phyloP scores from a whole-genome alignment of 2,113 vertebrate genomes.

The Gadus macrocephalus region DNA sequence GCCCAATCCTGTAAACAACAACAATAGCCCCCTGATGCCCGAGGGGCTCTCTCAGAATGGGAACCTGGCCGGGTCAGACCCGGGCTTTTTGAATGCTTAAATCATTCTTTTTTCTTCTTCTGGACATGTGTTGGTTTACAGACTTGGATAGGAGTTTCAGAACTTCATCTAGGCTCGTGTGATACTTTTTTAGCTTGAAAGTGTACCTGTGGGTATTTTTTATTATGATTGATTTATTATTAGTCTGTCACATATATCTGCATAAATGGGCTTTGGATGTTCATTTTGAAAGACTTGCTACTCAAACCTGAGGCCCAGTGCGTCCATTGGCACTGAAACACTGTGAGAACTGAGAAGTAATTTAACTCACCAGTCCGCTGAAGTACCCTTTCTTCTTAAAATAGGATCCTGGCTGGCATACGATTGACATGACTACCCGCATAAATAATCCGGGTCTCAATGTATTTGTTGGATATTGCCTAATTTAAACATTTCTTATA shows the following conservation, averaged over 20 bases:
- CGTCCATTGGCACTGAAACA: constrained; percentile 55
- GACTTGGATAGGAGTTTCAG: constrained; percentile 21
- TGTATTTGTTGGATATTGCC: constrained; percentile 34
- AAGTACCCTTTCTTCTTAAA: background rate
- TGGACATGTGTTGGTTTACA: background rate
- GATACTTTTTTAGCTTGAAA: constrained; percentile 37
- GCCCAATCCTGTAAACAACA: constrained; percentile 68
- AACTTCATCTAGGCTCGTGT: constrained; percentile 32
- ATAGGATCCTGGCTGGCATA: constrained; percentile 18
- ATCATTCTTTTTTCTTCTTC: constrained; percentile 26
- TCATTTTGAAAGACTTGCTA: constrained; percentile 19
- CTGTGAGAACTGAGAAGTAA: constrained; percentile 63
- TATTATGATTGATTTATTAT: background rate
- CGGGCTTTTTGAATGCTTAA: constrained; percentile 78
- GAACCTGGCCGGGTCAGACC: constrained; percentile 73
- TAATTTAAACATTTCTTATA: constrained; percentile 34
- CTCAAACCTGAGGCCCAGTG: constrained; percentile 30
- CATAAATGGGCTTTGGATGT: constrained; percentile 33
- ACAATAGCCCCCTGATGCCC: constrained; percentile 73
- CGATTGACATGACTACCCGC: constrained; percentile 25
- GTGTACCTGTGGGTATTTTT: constrained; percentile 25
- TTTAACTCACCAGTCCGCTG: constrained; percentile 44
- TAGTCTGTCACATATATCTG: constrained; percentile 26
- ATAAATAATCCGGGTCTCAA: constrained; percentile 40
- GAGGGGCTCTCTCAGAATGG: constrained; percentile 76